Evolutionary conservation across 2,113 vertebrate species (phyloP).

Genomic region (Mirza zaza): DNA sequence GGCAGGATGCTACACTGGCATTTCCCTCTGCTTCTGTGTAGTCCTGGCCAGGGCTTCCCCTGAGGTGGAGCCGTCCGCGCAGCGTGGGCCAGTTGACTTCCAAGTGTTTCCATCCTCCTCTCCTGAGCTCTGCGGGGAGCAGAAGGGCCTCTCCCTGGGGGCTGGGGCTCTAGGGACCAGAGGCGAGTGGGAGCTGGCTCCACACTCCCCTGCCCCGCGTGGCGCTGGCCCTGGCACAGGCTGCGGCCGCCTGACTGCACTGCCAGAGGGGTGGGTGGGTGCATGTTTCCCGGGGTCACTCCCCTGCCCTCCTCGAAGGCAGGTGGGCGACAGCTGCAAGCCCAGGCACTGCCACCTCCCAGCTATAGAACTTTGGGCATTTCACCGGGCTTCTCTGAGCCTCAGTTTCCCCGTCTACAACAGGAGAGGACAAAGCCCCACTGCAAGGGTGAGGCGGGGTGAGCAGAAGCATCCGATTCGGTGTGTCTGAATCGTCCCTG

Average conservation of each 20-base stretch:
- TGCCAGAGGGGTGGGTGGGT: accelerated
- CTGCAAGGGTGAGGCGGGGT: accelerated
- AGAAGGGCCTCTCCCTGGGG: background rate
- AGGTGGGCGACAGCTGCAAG: background rate
- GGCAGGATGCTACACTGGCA: conserved; percentile 56
- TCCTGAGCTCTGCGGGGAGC: background rate
- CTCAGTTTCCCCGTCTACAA: background rate
- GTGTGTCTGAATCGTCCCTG: too few species aligned
- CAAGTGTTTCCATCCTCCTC: conserved; percentile 51
- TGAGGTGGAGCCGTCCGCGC: background rate
- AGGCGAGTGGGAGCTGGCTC: too few species aligned
- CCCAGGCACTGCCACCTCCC: accelerated
- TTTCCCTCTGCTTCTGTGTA: conserved; percentile 61
- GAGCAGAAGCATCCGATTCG: background rate
- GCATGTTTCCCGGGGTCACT: background rate
- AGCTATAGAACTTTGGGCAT: background rate
- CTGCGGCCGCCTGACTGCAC: background rate
- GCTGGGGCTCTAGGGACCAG: background rate
- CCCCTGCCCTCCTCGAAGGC: accelerated
- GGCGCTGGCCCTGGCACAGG: background rate
- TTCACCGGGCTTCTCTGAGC: background rate
- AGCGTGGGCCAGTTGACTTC: conserved; percentile 53
- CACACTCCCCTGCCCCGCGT: too few species aligned
- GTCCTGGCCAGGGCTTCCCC: conserved; percentile 56
- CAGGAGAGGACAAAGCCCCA: background rate